Conservation (phyloP, 2,888 invertebrate genomes). For the Rosalia funebris region DNA sequence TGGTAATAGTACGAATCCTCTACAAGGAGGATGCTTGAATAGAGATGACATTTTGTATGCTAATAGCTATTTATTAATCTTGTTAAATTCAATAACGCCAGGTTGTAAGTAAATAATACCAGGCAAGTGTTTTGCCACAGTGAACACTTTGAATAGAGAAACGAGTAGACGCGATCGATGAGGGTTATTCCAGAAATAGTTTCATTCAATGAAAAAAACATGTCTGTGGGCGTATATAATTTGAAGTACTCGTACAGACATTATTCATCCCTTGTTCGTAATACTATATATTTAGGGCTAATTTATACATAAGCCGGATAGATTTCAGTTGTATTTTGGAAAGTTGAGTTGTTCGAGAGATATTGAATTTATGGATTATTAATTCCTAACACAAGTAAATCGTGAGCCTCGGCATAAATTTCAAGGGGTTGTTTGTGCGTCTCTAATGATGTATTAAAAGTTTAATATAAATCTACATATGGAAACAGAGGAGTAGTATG, state of each 20-base stretch:
- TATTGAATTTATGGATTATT: neutral
- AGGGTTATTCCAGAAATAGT: too few relatives aligned
- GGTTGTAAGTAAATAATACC: neutral
- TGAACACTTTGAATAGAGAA: neutral
- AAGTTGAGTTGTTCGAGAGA: neutral
- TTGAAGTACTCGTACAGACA: too few relatives aligned
- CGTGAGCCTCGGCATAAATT: too few relatives aligned
- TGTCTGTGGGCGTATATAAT: too few relatives aligned
- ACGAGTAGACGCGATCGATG: neutral
- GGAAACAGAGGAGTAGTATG: too few relatives aligned
- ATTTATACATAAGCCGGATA: neutral
- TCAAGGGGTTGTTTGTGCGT: too few relatives aligned
- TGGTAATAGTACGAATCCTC: conserved; percentile 6
- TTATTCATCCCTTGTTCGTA: too few relatives aligned
- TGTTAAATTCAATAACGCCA: neutral
- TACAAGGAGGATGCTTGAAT: conserved; percentile 19
- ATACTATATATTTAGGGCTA: too few relatives aligned
- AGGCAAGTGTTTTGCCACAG: neutral
- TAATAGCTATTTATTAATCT: neutral
- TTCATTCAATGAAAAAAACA: too few relatives aligned
- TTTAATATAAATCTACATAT: too few relatives aligned
- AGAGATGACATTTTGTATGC: neutral
- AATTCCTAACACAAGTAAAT: too few relatives aligned
- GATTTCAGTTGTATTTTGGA: neutral
- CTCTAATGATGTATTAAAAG: too few relatives aligned